phyloP scores from a whole-genome alignment of 2,888 invertebrate genomes.

The Meloe dianella region DNA sequence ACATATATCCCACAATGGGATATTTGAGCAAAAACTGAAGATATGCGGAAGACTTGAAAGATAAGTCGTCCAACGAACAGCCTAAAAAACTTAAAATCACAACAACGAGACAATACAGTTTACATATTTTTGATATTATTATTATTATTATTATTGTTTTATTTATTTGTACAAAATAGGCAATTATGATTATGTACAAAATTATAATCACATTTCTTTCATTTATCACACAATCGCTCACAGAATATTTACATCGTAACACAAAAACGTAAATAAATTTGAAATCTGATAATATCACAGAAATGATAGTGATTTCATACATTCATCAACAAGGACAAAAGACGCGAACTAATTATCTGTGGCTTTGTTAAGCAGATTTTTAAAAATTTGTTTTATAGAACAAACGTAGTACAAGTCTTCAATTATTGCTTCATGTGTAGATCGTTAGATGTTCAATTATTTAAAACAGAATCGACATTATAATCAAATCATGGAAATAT shows the following conservation, averaged over 20 bases:
- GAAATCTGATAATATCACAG: slow-evolving; percentile 30
- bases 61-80: slow-evolving; percentile 9
- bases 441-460: neutral
- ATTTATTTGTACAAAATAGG: slow-evolving; percentile 20
- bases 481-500: neutral
- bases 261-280: slow-evolving; percentile 15
- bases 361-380: slow-evolving; percentile 21
- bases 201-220: slow-evolving; percentile 29
- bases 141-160: neutral
- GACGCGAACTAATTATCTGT: neutral
- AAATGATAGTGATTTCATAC: slow-evolving; percentile 28
- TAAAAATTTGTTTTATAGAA: slow-evolving; percentile 23
- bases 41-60: slow-evolving; percentile 26
- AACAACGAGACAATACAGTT: slow-evolving; percentile 3
- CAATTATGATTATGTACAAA: slow-evolving; percentile 30
- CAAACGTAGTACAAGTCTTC: slow-evolving; percentile 38
- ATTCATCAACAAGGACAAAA: slow-evolving; percentile 4
- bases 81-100: neutral
- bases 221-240: slow-evolving; percentile 33
- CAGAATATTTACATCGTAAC: slow-evolving; percentile 22
- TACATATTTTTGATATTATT: slow-evolving; percentile 12
- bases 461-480: neutral
- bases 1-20: neutral
- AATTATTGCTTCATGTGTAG: slow-evolving; percentile 46
- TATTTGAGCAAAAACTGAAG: slow-evolving; percentile 24